Percentiles rank a stretch among this genome's conserved stretches.
Conservation (phyloP, 2,113 vertebrate genomes). For the Lonchura striata region DNA sequence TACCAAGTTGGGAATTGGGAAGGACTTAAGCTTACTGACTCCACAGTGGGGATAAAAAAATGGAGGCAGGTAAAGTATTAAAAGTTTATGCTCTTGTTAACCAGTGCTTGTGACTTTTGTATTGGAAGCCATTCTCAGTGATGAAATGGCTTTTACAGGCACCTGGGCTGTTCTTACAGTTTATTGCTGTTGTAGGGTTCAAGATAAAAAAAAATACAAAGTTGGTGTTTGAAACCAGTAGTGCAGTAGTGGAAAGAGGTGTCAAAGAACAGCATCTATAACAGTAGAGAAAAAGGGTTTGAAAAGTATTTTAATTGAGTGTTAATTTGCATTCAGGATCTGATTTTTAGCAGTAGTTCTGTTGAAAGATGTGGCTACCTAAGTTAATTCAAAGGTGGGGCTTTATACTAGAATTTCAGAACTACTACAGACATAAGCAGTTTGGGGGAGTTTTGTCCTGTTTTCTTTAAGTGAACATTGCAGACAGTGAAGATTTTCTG, state of each 20-base stretch:
- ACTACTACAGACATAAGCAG: not conserved
- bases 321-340: not conserved
- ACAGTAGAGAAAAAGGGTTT: not conserved
- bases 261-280: not conserved
- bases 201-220: not conserved
- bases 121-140: not conserved
- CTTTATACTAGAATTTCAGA: not conserved
- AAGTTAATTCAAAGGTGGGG: not conserved
- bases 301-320: not conserved
- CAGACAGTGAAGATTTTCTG: not conserved
- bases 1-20: not conserved
- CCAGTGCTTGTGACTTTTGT: not conserved
- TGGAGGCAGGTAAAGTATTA: not conserved
- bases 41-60: not conserved
- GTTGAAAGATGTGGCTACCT: not conserved
- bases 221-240: not conserved
- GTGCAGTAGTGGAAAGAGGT: not conserved
- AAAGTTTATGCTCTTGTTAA: not conserved
- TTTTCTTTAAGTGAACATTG: not conserved
- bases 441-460: fast-evolving
- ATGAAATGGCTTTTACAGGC: not conserved
- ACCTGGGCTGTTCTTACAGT: not conserved
- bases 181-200: not conserved
- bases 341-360: not conserved
- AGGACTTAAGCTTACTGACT: not conserved